Base-by-base conservation (phyloP, 1,140 invertebrate species). In the Helicoverpa zea region DNA sequence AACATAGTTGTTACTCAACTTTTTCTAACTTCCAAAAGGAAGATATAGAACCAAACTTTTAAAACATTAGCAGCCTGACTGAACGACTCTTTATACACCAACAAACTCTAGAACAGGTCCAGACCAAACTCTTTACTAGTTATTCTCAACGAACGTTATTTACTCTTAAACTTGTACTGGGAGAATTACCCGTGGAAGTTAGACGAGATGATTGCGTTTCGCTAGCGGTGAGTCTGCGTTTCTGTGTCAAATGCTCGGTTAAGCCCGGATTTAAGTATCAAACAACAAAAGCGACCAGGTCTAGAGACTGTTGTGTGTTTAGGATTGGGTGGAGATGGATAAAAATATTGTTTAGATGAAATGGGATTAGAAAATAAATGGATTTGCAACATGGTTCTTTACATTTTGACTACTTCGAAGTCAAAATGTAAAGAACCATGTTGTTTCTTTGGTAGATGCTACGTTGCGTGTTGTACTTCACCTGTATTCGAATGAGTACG, bases 211-310 rank as follows among this genome's bases (percentile, higher is more conserved):
- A 73, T 73, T 73, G 70, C 70, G 70, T 73, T 56, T 73, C 9
- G 43, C 52, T 18, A 14, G 47, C 35, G 35, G n/a, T 47, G 47
- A 56, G 68, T 56, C 51, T 29, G 29, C 23, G 68, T 54, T 72
- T 72, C 68, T 56, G 68, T 72, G 68, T 72, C 68, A 72, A 72
- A 72, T 72, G 68, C 51, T 30, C 23, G 51, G 51, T 56, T 72
- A 18, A 56, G 49, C 66, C 49, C 29, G 52, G 70, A 73, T 73
- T 73, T 73, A 58, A 73, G 70, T 73, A 73, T 73, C 70, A 73
- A 73, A 58, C 29, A 73, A 58, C 70, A 58, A 70, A 70, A 70
- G 49, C 66, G 29, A 52, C 47, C 47, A 16, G 49, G 52, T 54
- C 54, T 52, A 70, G 64, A 51, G 49, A 49, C 47, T 16, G 52